Base-by-base conservation (phyloP, 2,797 vertebrate genomes). In the Oceanodroma leucorhoa region DNA sequence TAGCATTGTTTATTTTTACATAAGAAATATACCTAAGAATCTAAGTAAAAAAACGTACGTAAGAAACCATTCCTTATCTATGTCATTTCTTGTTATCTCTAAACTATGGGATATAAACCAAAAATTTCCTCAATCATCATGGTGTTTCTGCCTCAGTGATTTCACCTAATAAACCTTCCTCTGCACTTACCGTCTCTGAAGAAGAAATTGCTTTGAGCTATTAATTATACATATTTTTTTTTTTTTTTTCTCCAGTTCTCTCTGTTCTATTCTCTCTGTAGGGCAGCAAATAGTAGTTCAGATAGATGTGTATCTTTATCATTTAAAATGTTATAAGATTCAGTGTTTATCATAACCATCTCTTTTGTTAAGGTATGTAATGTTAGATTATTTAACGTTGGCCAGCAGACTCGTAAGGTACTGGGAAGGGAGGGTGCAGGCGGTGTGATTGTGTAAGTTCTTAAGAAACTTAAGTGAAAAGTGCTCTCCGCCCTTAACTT, bases 91-190 rank as follows among this genome's bases (percentile, higher is more conserved):
- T 40, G 20, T 43, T 80, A 66, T 55, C 64, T 45, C 27, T 69
- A n/a, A 80, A 46, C 48, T 29, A 36, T 11, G 27, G 17, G 32
- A 85, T 55, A 61, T 38, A 91, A 92, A 29, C 60, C 21, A 34
- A 70, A 77, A 64, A 45, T 30, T 75, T 85, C 57, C 51, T 70
- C 50, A 24, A 8, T 89, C 73, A 51, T 67, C 4, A 0, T 36
- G 14, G 18, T 87, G n/a, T 91, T 96, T 96, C 90, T 88, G 66
- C 78, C 58, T 94, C 93, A 86, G 57, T 93, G 93, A 91, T 95
- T 93, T 80, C 43, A 60, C 43, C 54, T 90, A 70, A 90, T 93
- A 83, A 94, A 80, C 40, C 71, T 89, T 93, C 34, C 72, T 89
- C 54, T 9, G 27, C 72, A 34, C 57, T 91, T 82, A 16, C 75